Evolutionary conservation across 2,797 vertebrate genomes (phyloP).

Genomic region (Malurus splendens): DNA sequence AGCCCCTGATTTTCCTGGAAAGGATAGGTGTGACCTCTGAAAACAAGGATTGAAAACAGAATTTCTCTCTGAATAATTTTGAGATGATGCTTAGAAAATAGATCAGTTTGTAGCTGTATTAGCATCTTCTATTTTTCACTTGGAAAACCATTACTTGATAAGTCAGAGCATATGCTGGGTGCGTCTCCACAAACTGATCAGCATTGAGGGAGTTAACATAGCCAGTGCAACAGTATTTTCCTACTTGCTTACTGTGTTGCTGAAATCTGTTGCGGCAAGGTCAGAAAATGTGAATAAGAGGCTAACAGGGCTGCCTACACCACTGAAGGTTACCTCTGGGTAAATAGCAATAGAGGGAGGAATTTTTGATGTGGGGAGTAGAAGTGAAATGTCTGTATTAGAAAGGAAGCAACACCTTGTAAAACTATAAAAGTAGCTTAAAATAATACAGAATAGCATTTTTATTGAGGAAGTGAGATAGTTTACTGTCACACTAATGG

Average conservation of each 20-base stretch:
- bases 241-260: background rate
- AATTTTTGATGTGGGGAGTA: constrained; percentile 11
- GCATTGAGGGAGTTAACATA: background rate
- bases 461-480: constrained; percentile 48
- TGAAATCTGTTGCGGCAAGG: background rate
- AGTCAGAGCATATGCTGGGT: background rate
- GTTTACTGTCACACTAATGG: constrained; percentile 39
- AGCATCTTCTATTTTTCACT: background rate
- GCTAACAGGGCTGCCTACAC: background rate
- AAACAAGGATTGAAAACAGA: background rate
- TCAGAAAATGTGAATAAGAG: background rate
- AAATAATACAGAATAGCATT: constrained; percentile 22
- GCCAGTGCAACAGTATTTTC: background rate
- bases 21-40: background rate
- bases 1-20: background rate
- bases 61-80: background rate
- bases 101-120: background rate
- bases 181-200: background rate
- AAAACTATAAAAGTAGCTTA: constrained; percentile 53
- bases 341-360: background rate
- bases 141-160: background rate
- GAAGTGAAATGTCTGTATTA: background rate
- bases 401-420: constrained; percentile 47
- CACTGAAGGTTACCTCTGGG: background rate
- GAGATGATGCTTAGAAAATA: background rate